Conservation (phyloP, 2,113 vertebrate genomes). For the Atrichornis clamosus region DNA sequence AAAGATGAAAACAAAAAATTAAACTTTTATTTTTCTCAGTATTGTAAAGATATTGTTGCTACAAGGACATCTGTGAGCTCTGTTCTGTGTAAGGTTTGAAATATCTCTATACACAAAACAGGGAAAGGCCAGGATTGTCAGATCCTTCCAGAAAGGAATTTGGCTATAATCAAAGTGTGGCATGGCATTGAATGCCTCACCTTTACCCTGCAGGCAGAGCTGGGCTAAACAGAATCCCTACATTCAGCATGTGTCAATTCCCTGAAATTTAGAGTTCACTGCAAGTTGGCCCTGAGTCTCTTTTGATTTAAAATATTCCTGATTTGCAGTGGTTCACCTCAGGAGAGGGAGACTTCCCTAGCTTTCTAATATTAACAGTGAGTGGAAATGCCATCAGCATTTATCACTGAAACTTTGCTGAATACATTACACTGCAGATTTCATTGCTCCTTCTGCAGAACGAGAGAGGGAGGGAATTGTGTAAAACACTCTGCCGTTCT, state of each 20-base stretch:
- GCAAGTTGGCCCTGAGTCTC: neutral
- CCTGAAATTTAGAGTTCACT: neutral
- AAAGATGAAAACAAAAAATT: neutral
- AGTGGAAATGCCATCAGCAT: slow-evolving; percentile 35
- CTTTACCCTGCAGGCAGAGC: neutral
- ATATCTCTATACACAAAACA: neutral
- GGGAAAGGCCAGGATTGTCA: neutral
- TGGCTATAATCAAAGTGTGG: neutral
- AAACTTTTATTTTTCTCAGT: neutral
- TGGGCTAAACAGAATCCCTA: neutral
- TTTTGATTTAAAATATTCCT: slow-evolving; percentile 33
- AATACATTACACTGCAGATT: neutral
- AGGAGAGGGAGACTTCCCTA: neutral
- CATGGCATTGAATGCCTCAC: neutral
- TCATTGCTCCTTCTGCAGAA: neutral
- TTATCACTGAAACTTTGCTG: slow-evolving; percentile 36
- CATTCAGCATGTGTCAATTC: neutral
- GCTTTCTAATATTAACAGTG: slow-evolving; percentile 20
- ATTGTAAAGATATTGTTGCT: neutral
- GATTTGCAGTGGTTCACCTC: neutral
- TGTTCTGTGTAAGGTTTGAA: neutral
- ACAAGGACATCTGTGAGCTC: neutral
- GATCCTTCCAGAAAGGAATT: neutral
- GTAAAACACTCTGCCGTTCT: rapidly evolving
- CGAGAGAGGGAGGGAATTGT: neutral